A percentile compares a stretch with the other conserved stretches of the same genome.
These are phyloP conservation scores for Arge pagana DNA, from an alignment of 2,888 invertebrate genomes.

Conservation along the genomic window DNA sequence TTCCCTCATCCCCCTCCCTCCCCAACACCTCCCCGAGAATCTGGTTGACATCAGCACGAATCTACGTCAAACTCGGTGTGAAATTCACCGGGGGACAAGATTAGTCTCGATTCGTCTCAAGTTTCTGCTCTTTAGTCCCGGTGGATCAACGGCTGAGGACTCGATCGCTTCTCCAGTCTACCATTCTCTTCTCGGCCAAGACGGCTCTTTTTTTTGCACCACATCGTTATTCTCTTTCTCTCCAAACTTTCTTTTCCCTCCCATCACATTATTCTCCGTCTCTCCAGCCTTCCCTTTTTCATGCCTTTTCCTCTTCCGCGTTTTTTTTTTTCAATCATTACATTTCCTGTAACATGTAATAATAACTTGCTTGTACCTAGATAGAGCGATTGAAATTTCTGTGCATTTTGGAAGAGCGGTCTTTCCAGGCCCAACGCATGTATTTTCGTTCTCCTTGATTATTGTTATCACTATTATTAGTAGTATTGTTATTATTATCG, in stretches of 20 bases:
- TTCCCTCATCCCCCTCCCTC: neutral
- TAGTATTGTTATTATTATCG: too few relatives aligned
- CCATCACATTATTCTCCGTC: neutral
- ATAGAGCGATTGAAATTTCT: too few relatives aligned
- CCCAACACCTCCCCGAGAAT: slow-evolving; percentile 4
- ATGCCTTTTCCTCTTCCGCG: neutral
- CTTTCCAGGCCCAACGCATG: too few relatives aligned
- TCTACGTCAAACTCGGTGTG: slow-evolving; percentile 12
- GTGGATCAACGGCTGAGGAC: slow-evolving; percentile 1
- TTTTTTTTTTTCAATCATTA: neutral
- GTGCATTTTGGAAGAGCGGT: too few relatives aligned
- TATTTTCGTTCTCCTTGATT: too few relatives aligned
- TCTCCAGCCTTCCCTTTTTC: neutral
- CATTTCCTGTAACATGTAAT: too few relatives aligned
- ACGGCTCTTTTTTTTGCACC: neutral
- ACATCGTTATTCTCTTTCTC: too few relatives aligned
- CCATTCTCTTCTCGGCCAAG: neutral
- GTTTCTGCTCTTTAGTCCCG: slow-evolving; percentile 10
- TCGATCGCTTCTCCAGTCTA: neutral
- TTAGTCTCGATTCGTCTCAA: slow-evolving; percentile 15
- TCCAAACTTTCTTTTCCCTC: neutral
- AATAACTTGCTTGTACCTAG: too few relatives aligned
- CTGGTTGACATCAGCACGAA: slow-evolving; percentile 18
- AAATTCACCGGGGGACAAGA: slow-evolving; percentile 9
- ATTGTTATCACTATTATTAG: too few relatives aligned